phyloP scores from a whole-genome alignment of 1,140 invertebrate species.

The Trachymyrmex cornetzi region DNA sequence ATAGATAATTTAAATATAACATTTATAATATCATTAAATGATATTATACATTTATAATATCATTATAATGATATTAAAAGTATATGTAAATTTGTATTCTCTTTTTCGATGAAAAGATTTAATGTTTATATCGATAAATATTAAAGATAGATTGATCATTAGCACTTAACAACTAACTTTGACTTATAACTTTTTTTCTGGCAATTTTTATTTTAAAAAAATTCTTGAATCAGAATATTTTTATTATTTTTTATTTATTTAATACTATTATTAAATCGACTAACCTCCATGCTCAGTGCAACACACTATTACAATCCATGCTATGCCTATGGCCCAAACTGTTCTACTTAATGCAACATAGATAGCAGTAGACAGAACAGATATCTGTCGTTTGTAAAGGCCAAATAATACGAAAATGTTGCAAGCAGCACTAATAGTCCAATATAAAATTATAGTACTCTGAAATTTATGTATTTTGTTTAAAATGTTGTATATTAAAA shows the following conservation, averaged over 20 bases:
- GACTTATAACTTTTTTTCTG: too few species aligned
- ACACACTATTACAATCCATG: slow-evolving; percentile 87
- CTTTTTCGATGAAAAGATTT: too few species aligned
- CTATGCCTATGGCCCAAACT: slow-evolving; percentile 86
- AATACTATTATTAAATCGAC: slow-evolving; percentile 34
- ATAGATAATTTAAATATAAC: too few species aligned
- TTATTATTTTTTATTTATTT: background rate
- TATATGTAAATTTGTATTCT: too few species aligned
- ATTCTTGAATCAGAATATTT: too few species aligned
- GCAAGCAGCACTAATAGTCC: slow-evolving; percentile 82
- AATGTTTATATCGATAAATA: too few species aligned
- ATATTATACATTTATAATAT: too few species aligned
- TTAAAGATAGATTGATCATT: too few species aligned
- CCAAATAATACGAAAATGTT: slow-evolving; percentile 85
- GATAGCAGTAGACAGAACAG: slow-evolving; percentile 80
- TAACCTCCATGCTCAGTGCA: slow-evolving; percentile 76
- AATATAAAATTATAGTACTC: slow-evolving; percentile 78
- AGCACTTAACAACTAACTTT: too few species aligned
- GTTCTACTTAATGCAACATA: slow-evolving; percentile 85
- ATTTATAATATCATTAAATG: too few species aligned
- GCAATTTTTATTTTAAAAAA: too few species aligned
- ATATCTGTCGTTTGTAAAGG: slow-evolving; percentile 80
- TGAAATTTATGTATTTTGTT: slow-evolving; percentile 73
- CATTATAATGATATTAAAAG: too few species aligned
- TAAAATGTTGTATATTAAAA: background rate